Evolutionary conservation across 2,113 vertebrate species (phyloP).

Genomic region (Carassius auratus): DNA sequence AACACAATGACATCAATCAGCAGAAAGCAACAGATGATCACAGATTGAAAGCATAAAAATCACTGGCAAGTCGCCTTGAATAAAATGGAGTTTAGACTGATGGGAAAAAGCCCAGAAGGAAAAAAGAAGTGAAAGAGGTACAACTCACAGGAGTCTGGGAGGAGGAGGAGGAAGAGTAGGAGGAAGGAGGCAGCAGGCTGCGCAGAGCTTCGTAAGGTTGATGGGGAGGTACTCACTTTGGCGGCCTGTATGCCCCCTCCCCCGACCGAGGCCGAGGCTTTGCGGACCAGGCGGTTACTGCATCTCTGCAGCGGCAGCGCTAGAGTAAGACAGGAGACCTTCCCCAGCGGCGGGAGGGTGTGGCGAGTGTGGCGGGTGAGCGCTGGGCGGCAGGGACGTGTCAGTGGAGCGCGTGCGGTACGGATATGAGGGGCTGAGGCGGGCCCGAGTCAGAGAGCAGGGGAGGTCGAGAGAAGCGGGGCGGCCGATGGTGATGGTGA

Average conservation of each 20-base stretch:
- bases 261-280: conserved; percentile 74
- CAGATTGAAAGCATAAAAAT: conserved; percentile 19
- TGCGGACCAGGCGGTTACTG: conserved; percentile 79
- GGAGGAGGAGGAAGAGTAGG: conserved; percentile 60
- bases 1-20: background rate
- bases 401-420: conserved; percentile 85
- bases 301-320: conserved; percentile 80
- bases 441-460: conserved; percentile 63
- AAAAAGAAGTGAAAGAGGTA: conserved; percentile 53
- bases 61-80: background rate
- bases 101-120: conserved; percentile 57
- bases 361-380: conserved; percentile 67
- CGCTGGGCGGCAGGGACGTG: conserved; percentile 68
- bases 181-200: conserved; percentile 63
- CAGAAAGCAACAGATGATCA: conserved; percentile 28
- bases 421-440: conserved; percentile 66
- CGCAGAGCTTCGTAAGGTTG: conserved; percentile 52
- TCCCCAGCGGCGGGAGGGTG: conserved; percentile 82
- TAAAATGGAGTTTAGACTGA: conserved; percentile 1
- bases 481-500: conserved; percentile 63
- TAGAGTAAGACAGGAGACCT: conserved; percentile 90
- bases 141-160: conserved; percentile 63
- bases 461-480: conserved; percentile 58
- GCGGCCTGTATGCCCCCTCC: conserved; percentile 71
- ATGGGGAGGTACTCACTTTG: conserved; percentile 75